Conservation (phyloP, 2,113 vertebrate genomes). For the Zosterops hypoxanthus region DNA sequence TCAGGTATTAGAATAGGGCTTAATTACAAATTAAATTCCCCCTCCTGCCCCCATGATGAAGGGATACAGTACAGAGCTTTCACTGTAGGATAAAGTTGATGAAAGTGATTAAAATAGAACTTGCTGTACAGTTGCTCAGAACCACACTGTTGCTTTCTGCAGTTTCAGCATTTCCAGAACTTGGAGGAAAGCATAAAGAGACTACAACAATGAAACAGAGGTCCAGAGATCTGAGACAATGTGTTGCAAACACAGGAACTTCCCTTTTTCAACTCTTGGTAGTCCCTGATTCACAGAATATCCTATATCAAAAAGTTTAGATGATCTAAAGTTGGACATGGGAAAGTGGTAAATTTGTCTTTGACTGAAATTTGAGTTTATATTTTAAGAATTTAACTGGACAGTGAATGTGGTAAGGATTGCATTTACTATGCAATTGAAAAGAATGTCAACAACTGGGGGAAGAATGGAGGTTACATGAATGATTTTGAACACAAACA, state of each 20-base stretch:
- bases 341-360: not conserved
- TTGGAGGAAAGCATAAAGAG: conserved; percentile 65
- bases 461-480: not conserved
- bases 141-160: conserved; percentile 53
- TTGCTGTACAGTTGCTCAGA: conserved; percentile 47
- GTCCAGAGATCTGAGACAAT: conserved; percentile 68
- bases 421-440: not conserved
- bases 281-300: conserved; percentile 23
- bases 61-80: not conserved
- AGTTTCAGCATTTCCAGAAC: conserved; percentile 64
- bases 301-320: not conserved
- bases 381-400: not conserved
- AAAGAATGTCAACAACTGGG: not conserved
- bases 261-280: conserved; percentile 43
- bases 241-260: conserved; percentile 42
- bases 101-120: conserved; percentile 42
- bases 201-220: conserved; percentile 67
- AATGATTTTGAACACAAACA: not conserved
- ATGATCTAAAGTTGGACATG: not conserved
- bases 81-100: conserved; percentile 36
- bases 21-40: conserved; percentile 10
- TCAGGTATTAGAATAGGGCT: not conserved
- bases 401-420: not conserved
- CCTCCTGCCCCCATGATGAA: not conserved
- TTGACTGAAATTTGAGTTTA: not conserved